phyloP scores from a whole-genome alignment of 2,113 vertebrate genomes.

The Cettia cetti region DNA sequence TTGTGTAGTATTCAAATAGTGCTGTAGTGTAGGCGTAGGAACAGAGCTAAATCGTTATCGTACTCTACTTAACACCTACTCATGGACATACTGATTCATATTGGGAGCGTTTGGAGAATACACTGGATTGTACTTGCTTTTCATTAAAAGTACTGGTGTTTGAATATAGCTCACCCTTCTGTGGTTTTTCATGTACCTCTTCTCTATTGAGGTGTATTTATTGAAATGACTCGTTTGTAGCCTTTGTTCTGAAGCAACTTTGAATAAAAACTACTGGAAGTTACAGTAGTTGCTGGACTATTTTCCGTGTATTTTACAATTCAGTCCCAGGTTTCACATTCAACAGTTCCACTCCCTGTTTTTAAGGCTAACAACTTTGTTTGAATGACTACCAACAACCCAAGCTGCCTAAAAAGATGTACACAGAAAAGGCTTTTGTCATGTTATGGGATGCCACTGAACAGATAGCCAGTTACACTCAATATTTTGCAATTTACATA shows the following conservation, averaged over 20 bases:
- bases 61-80: conserved; percentile 36
- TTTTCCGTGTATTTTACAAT: background rate
- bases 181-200: background rate
- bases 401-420: background rate
- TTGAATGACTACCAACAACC: conserved; percentile 34
- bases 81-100: conserved; percentile 21
- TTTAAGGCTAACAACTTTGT: conserved; percentile 47
- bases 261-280: background rate
- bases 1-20: conserved; percentile 33
- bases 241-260: conserved; percentile 34
- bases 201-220: background rate
- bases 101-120: background rate
- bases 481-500: conserved; percentile 52
- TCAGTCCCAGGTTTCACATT: background rate
- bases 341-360: conserved; percentile 25
- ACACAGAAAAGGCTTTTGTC: background rate
- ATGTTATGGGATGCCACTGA: background rate
- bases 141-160: background rate
- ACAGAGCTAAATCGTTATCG: background rate
- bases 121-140: background rate
- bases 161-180: background rate
- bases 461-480: conserved; percentile 29
- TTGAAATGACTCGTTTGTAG: conserved; percentile 24
- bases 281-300: background rate
- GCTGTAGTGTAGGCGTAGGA: background rate